phyloP scores from a whole-genome alignment of 2,113 vertebrate genomes.

The Ciconia stormi region DNA sequence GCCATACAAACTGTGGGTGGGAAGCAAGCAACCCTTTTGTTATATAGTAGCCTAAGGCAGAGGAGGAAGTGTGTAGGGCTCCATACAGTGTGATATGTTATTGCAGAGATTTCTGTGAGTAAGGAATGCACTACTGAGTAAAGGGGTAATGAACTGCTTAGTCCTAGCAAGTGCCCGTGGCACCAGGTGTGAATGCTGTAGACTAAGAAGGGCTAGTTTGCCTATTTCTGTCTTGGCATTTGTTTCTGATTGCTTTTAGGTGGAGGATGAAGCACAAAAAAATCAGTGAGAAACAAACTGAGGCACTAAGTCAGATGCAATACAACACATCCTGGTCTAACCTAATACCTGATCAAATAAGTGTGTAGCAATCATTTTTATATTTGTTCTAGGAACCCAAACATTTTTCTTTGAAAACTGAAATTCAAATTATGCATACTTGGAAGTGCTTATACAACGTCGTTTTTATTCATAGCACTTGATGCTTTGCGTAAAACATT shows the following conservation, averaged over 20 bases:
- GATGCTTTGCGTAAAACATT: not conserved
- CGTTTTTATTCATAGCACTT: not conserved
- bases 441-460: not conserved
- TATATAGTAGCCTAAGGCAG: not conserved
- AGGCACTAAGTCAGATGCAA: not conserved
- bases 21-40: not conserved
- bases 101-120: not conserved
- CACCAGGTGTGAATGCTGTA: not conserved
- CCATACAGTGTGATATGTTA: not conserved
- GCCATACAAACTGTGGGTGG: not conserved
- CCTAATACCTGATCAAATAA: not conserved
- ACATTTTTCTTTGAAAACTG: not conserved
- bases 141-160: not conserved
- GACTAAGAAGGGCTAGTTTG: not conserved
- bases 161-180: not conserved
- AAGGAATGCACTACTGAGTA: not conserved
- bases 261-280: not conserved
- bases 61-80: not conserved
- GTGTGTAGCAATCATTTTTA: not conserved
- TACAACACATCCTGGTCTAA: not conserved
- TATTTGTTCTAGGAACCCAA: not conserved
- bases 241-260: not conserved
- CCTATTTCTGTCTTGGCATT: not conserved
- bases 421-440: not conserved
- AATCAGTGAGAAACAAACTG: not conserved